These are phyloP conservation scores for Hydrozoanthus gracilis DNA, from an alignment of 92 coral and sea anemone species.

Conservation along the genomic window DNA sequence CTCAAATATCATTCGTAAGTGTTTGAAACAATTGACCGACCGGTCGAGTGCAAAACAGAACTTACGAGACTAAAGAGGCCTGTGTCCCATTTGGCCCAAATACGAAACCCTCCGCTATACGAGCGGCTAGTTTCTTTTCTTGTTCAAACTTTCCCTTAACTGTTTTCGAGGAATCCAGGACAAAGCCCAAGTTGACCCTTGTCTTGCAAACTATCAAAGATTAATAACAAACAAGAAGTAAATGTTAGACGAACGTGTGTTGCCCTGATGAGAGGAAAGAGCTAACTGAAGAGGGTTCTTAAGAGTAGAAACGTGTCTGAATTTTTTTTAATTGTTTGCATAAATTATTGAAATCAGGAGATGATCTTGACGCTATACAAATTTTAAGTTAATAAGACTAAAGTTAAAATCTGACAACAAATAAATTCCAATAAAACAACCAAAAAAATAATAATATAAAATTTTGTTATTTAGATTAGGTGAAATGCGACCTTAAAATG, in stretches of 20 bases:
- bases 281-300: no score
- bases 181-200: constrained; percentile 34
- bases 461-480: no score
- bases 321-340: no score
- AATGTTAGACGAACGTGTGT: background rate
- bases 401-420: no score
- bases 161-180: constrained; percentile 31
- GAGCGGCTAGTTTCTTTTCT: background rate
- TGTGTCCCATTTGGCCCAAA: background rate
- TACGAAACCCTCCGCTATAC: constrained; percentile 2
- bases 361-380: no score
- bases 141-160: background rate
- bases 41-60: background rate
- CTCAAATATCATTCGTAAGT: no score
- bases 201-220: background rate
- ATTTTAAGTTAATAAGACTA: no score
- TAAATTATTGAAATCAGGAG: no score
- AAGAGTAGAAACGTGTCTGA: no score
- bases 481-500: no score
- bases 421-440: no score
- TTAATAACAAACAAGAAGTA: background rate
- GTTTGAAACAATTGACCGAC: background rate
- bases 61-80: constrained; percentile 2
- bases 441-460: no score
- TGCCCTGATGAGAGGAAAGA: background rate